Percentiles rank a stretch among this genome's conserved stretches.
Evolutionary conservation across 2,113 vertebrate species (phyloP).

Genomic region (Tapirus terrestris): DNA sequence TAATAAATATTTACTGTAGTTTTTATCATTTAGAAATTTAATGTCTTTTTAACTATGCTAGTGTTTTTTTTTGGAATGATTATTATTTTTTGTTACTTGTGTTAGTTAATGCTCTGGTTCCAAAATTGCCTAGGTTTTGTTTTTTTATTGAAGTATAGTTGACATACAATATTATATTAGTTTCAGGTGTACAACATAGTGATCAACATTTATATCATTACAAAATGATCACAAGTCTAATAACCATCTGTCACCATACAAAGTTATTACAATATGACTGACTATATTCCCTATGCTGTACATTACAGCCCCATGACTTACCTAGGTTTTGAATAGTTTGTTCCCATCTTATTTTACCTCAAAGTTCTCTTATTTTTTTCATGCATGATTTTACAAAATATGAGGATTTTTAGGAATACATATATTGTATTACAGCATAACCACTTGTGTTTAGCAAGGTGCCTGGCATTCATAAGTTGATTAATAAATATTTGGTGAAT

Average conservation of each 20-base stretch:
- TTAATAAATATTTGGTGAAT: slow-evolving; percentile 30
- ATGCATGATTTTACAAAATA: background rate
- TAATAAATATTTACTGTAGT: background rate
- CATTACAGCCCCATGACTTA: no score
- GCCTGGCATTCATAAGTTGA: background rate
- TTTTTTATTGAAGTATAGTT: no score
- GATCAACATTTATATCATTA: no score
- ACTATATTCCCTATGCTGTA: no score
- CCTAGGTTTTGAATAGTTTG: background rate
- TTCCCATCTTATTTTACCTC: background rate
- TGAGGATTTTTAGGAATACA: background rate
- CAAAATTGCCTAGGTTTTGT: background rate
- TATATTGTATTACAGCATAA: background rate
- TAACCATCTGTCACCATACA: no score
- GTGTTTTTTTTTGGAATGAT: background rate
- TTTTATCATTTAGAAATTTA: background rate
- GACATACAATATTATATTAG: no score
- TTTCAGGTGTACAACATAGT: no score
- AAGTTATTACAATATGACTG: no score
- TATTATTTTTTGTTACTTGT: background rate
- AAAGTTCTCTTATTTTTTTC: background rate
- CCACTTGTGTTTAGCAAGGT: background rate
- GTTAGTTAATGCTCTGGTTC: background rate
- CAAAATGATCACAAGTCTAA: no score
- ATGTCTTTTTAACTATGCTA: background rate